These are phyloP conservation scores for Ceratoteleas bidentatus DNA, from an alignment of 1,140 invertebrate genomes.

Conservation along the genomic window DNA sequence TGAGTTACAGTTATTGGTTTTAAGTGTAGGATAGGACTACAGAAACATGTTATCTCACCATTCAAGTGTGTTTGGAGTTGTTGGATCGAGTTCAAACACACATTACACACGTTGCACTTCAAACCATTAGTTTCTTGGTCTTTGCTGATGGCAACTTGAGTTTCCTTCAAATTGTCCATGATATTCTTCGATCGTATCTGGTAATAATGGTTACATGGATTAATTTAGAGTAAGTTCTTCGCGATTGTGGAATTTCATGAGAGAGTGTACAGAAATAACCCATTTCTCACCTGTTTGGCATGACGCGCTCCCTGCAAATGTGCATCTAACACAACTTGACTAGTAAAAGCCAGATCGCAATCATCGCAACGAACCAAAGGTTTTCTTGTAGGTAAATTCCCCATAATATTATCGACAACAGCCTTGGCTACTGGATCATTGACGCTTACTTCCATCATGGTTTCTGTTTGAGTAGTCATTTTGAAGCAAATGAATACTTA, in stretches of 20 bases:
- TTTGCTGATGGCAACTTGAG: constrained; percentile 77
- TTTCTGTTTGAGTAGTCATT: constrained; percentile 59
- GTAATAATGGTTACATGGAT: constrained; percentile 30
- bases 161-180: constrained; percentile 78
- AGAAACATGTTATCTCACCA: too few relatives aligned
- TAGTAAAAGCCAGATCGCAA: constrained; percentile 81
- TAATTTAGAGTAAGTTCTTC: neutral
- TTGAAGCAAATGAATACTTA: constrained; percentile 23
- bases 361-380: constrained; percentile 79
- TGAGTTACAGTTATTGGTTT: too few relatives aligned
- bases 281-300: constrained; percentile 79
- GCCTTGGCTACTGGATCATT: constrained; percentile 81
- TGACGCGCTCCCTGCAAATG: constrained; percentile 82
- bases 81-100: too few relatives aligned
- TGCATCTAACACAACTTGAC: constrained; percentile 80
- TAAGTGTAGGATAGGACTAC: too few relatives aligned
- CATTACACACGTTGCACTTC: too few relatives aligned
- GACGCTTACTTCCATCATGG: constrained; percentile 51
- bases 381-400: constrained; percentile 80
- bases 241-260: neutral
- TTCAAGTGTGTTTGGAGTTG: too few relatives aligned
- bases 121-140: constrained; percentile 79
- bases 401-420: constrained; percentile 82
- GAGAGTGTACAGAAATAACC: constrained; percentile 3
- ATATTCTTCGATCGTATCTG: constrained; percentile 79